Base-by-base conservation (phyloP, 1,140 invertebrate species). In the Euglossa dilemma region DNA sequence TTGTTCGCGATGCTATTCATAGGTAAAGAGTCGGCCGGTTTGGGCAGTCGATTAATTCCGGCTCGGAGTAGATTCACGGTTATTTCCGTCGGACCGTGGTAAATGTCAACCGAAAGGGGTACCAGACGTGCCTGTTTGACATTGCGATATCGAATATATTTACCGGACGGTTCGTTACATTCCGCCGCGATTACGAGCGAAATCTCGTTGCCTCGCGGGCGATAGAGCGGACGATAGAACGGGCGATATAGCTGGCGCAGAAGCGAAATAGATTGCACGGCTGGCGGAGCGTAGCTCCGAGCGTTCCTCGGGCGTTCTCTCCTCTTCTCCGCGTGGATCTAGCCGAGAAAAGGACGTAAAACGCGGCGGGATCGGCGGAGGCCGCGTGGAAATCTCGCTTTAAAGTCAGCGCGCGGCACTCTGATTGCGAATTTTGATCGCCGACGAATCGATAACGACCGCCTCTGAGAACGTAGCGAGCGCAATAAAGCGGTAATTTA, bases 371-470 rank as follows among this genome's bases (percentile, higher is more conserved):
- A 77, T 79, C 28, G 6, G 36, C 23, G 20, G 45, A 4, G n/a
- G 16, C 6, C n/a, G 9, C 3, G 47, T n/a, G 18, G 36, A 69
- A 59, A 25, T 14, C n/a, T 12, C 9, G 61, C n/a, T n/a, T 36
- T 16, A 12, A 16, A 36, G 16, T 14, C 50, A 52, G 16, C 16
- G 50, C 50, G 50, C 50, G 14, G 50, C 11, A 25, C 45, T 8
- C 3, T 16, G 47, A 16, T n/a, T 54, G 69, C 50, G 54, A 54
- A 80, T 63, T 80, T 80, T 28, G 59, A 73, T 73, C 28, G 28
- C 16, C 54, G n/a, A 0, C 28, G 45, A 80, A 80, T 75, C 80
- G 52, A 76, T 82, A 76, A 82, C 6, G 45, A 7, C 52, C 2
- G 3, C 18, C 6, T 0, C 11, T 6, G 20, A 23, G 25, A 28